Percentiles rank a stretch among this genome's conserved stretches.
phyloP scores from a whole-genome alignment of 1,140 invertebrate species.

The Ceratoteleas bidentatus region DNA sequence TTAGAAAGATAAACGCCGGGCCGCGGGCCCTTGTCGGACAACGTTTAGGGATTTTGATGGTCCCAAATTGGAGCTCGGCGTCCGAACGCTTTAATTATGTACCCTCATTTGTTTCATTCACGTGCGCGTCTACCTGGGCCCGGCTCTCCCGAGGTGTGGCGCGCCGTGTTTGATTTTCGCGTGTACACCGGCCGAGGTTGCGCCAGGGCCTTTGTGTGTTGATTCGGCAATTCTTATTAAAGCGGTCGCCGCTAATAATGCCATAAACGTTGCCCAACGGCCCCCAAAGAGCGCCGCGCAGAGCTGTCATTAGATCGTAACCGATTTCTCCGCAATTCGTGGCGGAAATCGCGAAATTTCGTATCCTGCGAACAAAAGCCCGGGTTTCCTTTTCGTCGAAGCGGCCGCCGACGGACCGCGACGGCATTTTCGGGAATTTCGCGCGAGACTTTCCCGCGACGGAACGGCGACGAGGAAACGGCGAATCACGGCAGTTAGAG shows the following conservation, averaged over 20 bases:
- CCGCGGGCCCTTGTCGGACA: slow-evolving; percentile 67
- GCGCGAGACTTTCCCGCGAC: no score
- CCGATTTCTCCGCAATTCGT: slow-evolving; percentile 45
- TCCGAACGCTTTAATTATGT: slow-evolving; percentile 70
- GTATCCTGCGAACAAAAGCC: slow-evolving; percentile 6
- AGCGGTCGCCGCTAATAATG: slow-evolving; percentile 48
- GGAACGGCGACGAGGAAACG: slow-evolving; percentile 12
- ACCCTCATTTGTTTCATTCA: slow-evolving; percentile 73
- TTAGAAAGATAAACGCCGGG: slow-evolving; percentile 68
- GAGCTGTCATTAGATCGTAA: slow-evolving; percentile 54
- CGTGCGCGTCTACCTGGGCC: slow-evolving; percentile 55
- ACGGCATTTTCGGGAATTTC: no score
- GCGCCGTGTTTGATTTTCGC: slow-evolving; percentile 37
- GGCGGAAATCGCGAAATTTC: slow-evolving; percentile 58
- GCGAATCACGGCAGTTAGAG: slow-evolving; percentile 21
- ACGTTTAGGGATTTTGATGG: slow-evolving; percentile 72
- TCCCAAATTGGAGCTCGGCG: slow-evolving; percentile 69
- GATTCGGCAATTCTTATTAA: slow-evolving; percentile 63
- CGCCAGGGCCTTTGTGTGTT: slow-evolving; percentile 47
- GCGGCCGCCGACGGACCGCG: no score
- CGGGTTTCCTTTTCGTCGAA: slow-evolving; percentile 1
- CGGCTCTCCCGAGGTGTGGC: slow-evolving; percentile 10
- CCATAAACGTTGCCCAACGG: slow-evolving; percentile 58
- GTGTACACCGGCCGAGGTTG: slow-evolving; percentile 26
- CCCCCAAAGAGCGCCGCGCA: slow-evolving; percentile 55